Base-by-base conservation (phyloP, 2,888 invertebrate species). In the Keiferia lycopersicella region DNA sequence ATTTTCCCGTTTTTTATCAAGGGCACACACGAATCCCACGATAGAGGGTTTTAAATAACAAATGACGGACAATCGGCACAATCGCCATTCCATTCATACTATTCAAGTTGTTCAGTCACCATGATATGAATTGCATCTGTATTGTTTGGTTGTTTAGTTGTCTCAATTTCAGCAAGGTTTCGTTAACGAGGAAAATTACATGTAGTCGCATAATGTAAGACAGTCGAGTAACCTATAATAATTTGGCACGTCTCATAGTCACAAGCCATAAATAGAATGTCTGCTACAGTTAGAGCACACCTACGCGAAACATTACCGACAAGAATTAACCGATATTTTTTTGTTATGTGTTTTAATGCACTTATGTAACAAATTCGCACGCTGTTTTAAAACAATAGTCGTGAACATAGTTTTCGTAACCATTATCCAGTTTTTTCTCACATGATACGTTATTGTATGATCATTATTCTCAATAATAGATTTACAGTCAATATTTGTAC, bases 161-260 rank as follows among this genome's bases (percentile, higher is more conserved):
- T 45, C n/a, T 58, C 39, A 30, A 8, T 56, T 56, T n/a, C 34
- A 56, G 14, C 26, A 10, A 26, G 12, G 26, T 11, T n/a, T 56
- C 34, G 12, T 30, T 56, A n/a, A 3, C n/a, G 30, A 30, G n/a
- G 7, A 56, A 34, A 8, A 30, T 34, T n/a, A 11, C 30, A 56
- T 30, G 30, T 34, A 51, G 51, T 2, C n/a, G 3, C 30, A 56
- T 53, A 56, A 56, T 56, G 53, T 82, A 83, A 72, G 75, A 80
- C 81, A 79, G 80, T 81, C 78, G 34, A 71, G 83, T 83, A 83
- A 82, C 79, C 75, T 69, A 73, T 67, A 74, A 75, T 76, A 76
- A 79, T 80, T 86, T 87, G 88, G 88, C 88, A 87, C 86, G 84
- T 81, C 77, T 72, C 84, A 81, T 83, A 83, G 86, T 82, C 79